Evolutionary conservation across 2,797 vertebrate genomes (phyloP).

Genomic region (Notolabrus celidotus): DNA sequence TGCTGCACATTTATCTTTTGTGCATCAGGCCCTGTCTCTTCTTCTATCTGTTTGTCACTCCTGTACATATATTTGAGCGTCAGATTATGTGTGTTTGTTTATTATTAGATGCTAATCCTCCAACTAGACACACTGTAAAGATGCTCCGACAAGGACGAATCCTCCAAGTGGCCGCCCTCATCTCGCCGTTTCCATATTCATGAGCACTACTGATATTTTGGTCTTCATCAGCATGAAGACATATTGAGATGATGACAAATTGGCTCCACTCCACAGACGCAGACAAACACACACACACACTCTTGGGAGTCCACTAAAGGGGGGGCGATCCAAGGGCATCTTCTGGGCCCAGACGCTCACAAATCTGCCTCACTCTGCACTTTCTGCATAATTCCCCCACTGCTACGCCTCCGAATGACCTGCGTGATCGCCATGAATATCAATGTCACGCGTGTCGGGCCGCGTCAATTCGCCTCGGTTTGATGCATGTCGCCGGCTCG

Average conservation of each 20-base stretch:
- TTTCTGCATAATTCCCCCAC: slow-evolving; percentile 66
- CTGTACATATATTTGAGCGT: slow-evolving; percentile 1
- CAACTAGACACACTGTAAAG: slow-evolving; percentile 22
- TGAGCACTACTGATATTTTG: slow-evolving; percentile 61
- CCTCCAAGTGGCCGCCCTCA: slow-evolving; percentile 31
- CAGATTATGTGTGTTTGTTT: slow-evolving; percentile 11
- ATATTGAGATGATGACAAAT: slow-evolving; percentile 68
- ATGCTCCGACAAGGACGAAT: slow-evolving; percentile 53
- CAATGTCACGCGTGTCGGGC: slow-evolving; percentile 67
- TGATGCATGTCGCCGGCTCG: slow-evolving; percentile 53
- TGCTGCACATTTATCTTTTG: too few relatives aligned
- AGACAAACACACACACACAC: slow-evolving; percentile 2
- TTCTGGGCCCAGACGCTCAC: slow-evolving; percentile 59
- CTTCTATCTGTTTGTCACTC: slow-evolving; percentile 4
- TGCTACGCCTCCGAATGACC: slow-evolving; percentile 65
- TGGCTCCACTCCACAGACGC: slow-evolving; percentile 30
- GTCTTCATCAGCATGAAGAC: slow-evolving; percentile 64
- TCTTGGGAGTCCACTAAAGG: slow-evolving; percentile 41
- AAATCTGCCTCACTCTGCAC: slow-evolving; percentile 68
- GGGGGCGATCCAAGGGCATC: slow-evolving; percentile 72
- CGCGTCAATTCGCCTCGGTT: slow-evolving; percentile 43
- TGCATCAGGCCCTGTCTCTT: neutral
- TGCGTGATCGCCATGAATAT: slow-evolving; percentile 77
- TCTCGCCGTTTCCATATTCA: slow-evolving; percentile 67
- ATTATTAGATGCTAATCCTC: slow-evolving; percentile 16